phyloP scores from a whole-genome alignment of 2,888 invertebrate genomes.

The Spodoptera exigua region DNA sequence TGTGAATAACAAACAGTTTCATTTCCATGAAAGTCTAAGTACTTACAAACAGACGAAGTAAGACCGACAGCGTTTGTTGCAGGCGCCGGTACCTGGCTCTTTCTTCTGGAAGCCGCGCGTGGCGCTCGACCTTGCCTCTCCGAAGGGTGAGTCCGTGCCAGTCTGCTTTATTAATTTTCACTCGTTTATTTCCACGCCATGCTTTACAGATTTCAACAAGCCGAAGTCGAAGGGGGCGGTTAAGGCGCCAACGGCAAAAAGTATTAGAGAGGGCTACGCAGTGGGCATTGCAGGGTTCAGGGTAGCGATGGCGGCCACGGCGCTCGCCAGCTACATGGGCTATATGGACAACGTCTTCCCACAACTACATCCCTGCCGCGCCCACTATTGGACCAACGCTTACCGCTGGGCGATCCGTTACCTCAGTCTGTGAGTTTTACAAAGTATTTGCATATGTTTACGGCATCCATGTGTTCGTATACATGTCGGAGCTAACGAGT shows the following conservation, averaged over 20 bases:
- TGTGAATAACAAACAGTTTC: too few relatives aligned
- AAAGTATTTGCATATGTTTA: background rate
- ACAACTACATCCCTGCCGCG: slow-evolving; percentile 4
- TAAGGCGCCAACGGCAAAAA: background rate
- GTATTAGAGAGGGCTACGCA: background rate
- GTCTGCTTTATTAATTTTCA: background rate
- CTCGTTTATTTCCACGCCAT: background rate
- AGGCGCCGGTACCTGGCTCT: slow-evolving; percentile 43
- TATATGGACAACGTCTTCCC: background rate
- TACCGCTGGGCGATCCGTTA: slow-evolving; percentile 25
- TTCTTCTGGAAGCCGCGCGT: slow-evolving; percentile 53
- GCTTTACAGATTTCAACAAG: background rate
- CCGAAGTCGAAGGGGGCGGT: background rate
- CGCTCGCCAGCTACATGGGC: background rate
- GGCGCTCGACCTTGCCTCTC: slow-evolving; percentile 25
- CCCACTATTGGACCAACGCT: slow-evolving; percentile 22
- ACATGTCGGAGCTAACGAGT: too few relatives aligned
- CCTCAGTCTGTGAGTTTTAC: slow-evolving; percentile 13
- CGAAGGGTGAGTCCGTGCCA: slow-evolving; percentile 19
- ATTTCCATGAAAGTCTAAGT: background rate
- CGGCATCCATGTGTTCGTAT: too few relatives aligned
- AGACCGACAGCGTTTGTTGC: slow-evolving; percentile 11
- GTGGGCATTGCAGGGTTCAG: slow-evolving; percentile 11
- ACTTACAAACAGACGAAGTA: background rate
- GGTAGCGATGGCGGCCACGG: slow-evolving; percentile 6